Base-by-base conservation (phyloP, 2,888 invertebrate genomes). In the Acrocyrtus sp. region DNA sequence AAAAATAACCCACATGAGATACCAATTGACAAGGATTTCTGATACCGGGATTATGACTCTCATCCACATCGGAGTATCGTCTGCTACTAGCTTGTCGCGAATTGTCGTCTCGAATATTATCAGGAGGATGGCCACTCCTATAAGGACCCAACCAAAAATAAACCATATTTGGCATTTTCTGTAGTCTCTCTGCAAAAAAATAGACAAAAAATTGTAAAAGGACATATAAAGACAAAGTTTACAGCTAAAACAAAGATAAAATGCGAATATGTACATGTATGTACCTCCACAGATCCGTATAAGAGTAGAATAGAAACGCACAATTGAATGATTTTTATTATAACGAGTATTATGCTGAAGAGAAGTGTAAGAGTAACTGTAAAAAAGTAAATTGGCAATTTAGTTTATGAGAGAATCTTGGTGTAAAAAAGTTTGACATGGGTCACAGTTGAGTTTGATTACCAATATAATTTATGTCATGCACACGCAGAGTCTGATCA, bases 381-480 rank as follows among this genome's bases (percentile, higher is more conserved):
- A 62, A 68, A n/a, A n/a, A n/a, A n/a, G n/a, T n/a, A n/a, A n/a
- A n/a, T n/a, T n/a, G n/a, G n/a, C n/a, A n/a, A n/a, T n/a, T n/a
- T n/a, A n/a, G n/a, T n/a, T n/a, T n/a, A n/a, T n/a, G n/a, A n/a
- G n/a, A n/a, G n/a, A n/a, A n/a, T n/a, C n/a, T n/a, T n/a, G n/a
- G n/a, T n/a, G n/a, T n/a, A n/a, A n/a, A n/a, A n/a, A n/a, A n/a
- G n/a, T n/a, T n/a, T n/a, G n/a, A n/a, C n/a, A n/a, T n/a, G n/a
- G n/a, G n/a, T n/a, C n/a, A n/a, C n/a, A n/a, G n/a, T n/a, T 27
- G 56, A 19, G 27, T 27, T 27, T 54, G 17, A 56, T 68, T 51
- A 74, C 74, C 68, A 17, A 74, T 66, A 39, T 74, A 74, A 26
- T 74, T 74, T 10, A 74, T 51, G 63, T 74, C 74, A n/a, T n/a